Evolutionary conservation across 2,797 vertebrate genomes (phyloP), one percentile per base, ranked within the genome.

Genomic region (Lerista edwardsae): DNA sequence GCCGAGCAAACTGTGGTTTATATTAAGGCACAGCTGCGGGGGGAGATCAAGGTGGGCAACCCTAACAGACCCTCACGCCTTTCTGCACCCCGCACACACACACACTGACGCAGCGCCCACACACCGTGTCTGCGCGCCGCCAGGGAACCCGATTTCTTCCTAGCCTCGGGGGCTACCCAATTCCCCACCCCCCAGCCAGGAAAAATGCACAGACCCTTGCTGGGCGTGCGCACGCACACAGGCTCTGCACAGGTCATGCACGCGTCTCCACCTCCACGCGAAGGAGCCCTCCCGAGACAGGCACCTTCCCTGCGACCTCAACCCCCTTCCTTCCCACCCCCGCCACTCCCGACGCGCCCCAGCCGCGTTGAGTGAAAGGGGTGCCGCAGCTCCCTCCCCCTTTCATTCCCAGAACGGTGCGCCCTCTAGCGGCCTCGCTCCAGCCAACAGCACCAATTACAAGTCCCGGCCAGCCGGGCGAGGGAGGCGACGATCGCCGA

Each of bases 331-430:
- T 1, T 68, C n/a, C 44, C 14, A 19, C 9, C 10, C 0, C 39
- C 39, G 21, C 64, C 19, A 14, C 31, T 41, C 25, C 44, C 55
- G 39, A 17, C 65, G 67, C 75, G 9, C 64, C 57, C 36, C n/a
- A 29, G 25, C 57, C 19, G 21, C 51, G 9, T 19, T 7, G 27
- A n/a, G 8, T 1, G 1, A 25, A 34, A 39, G 75, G 65, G 82
- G 57, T 84, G 75, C 75, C 68, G 80, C 80, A 82, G 80, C 80
- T 65, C 36, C 59, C 76, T 27, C 68, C 77, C 27, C 75, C 39
- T 4, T 41, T 47, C 71, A 7, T 21, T 47, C 51, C 39, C 31
- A 2, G 6, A 0, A 21, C 31, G 29, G 9, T n/a, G 44, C 80
- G 73, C 79, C 84, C 79, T 76, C 84, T 86, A 74, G 72, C 39